phyloP scores from a whole-genome alignment of 2,797 vertebrate genomes.

The Todus mexicanus region DNA sequence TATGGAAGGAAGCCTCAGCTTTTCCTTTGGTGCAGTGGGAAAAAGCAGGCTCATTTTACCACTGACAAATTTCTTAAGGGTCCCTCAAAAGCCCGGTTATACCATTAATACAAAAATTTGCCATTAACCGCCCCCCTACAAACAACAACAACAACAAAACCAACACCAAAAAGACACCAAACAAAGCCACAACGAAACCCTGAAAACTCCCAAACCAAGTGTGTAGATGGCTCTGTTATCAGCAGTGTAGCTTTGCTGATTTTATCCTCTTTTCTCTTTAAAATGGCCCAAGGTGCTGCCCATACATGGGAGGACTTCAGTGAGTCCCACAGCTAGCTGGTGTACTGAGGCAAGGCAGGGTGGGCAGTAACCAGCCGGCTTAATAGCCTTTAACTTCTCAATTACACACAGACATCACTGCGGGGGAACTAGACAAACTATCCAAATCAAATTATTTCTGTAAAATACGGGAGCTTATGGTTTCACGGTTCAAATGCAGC shows the following conservation, averaged over 20 bases:
- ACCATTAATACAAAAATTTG: background rate
- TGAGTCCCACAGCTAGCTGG: background rate
- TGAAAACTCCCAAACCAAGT: background rate
- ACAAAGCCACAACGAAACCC: too few relatives aligned
- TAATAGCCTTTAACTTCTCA: background rate
- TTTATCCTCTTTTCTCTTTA: background rate
- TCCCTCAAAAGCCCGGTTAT: background rate
- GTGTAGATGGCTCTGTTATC: background rate
- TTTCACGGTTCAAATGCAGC: background rate
- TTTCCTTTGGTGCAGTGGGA: background rate
- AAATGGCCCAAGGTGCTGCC: background rate
- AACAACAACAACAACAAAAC: background rate
- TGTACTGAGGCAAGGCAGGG: background rate
- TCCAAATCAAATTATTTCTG: background rate
- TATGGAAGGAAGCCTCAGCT: background rate
- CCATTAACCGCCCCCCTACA: background rate
- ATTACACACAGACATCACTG: background rate
- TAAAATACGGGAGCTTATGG: background rate
- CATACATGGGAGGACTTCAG: background rate
- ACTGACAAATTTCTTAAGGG: background rate
- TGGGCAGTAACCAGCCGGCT: background rate
- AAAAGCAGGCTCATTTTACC: background rate
- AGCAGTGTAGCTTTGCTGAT: background rate
- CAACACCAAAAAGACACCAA: background rate
- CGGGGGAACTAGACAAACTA: background rate